Evolutionary conservation across 2,797 vertebrate genomes (phyloP).

Genomic region (Neoniphon sammara): DNA sequence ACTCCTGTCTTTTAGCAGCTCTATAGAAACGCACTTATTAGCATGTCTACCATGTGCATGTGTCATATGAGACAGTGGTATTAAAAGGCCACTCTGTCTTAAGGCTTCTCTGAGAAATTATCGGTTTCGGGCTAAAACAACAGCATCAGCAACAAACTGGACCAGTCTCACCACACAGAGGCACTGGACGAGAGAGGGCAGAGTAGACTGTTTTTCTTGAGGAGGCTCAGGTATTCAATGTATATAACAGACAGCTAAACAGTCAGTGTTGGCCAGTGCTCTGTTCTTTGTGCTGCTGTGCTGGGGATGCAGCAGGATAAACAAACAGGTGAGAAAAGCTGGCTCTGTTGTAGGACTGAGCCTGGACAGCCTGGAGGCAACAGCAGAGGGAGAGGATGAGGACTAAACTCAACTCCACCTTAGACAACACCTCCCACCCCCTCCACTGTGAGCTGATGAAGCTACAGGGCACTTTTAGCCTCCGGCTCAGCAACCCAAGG

Average conservation of each 20-base stretch:
- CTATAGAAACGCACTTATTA: background rate
- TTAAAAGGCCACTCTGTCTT: too few relatives aligned
- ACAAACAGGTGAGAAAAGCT: conserved; percentile 7
- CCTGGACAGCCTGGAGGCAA: conserved; percentile 9
- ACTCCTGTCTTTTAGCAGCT: background rate
- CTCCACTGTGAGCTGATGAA: background rate
- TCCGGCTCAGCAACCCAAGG: background rate
- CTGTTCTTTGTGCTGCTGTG: background rate
- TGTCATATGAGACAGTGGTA: background rate
- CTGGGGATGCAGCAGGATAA: conserved; percentile 4
- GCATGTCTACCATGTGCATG: background rate
- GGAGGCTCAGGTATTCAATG: too few relatives aligned
- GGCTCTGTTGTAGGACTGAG: background rate
- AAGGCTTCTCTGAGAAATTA: background rate
- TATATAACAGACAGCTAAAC: too few relatives aligned
- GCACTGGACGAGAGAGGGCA: too few relatives aligned
- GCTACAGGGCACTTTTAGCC: background rate
- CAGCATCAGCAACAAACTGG: too few relatives aligned
- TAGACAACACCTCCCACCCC: conserved; percentile 2
- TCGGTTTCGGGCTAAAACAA: too few relatives aligned
- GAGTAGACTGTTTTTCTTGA: too few relatives aligned
- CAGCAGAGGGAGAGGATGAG: conserved; percentile 16
- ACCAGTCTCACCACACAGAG: too few relatives aligned
- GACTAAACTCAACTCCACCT: background rate
- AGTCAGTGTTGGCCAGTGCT: too few relatives aligned